A percentile compares a stretch with the other conserved stretches of the same genome.
Evolutionary conservation across 2,797 vertebrate genomes (phyloP).

Genomic region (Dryobates pubescens): DNA sequence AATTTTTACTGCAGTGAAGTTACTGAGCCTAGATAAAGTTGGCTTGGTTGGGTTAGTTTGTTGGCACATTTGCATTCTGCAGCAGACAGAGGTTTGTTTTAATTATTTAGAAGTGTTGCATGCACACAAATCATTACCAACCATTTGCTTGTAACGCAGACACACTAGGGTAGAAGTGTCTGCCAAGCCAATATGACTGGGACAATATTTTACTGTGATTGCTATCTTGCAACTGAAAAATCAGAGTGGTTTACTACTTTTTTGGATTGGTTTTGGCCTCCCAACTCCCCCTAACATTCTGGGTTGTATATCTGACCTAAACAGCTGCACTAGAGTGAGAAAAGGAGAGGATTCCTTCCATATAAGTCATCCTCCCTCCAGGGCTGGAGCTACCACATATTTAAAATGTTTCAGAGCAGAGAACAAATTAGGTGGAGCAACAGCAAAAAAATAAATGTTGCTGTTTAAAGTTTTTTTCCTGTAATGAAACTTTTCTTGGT

Average conservation of each 20-base stretch:
- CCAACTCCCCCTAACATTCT: neutral
- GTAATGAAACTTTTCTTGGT: neutral
- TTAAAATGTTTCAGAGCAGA: neutral
- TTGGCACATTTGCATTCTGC: slow-evolving; percentile 55
- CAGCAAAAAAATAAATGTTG: neutral
- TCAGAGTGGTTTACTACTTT: neutral
- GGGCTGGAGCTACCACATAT: neutral
- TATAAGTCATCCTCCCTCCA: neutral
- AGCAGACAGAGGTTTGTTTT: slow-evolving; percentile 61
- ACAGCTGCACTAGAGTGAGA: neutral
- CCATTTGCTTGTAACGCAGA: slow-evolving; percentile 36
- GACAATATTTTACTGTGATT: neutral
- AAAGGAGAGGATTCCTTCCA: neutral
- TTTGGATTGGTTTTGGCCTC: neutral
- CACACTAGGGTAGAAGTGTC: neutral
- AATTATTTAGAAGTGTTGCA: slow-evolving; percentile 64
- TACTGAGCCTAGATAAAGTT: neutral
- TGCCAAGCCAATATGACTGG: slow-evolving; percentile 10
- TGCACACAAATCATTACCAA: slow-evolving; percentile 64
- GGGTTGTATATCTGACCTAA: neutral
- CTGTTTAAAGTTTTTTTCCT: neutral
- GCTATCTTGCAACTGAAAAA: slow-evolving; percentile 14
- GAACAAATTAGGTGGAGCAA: neutral
- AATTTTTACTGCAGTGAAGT: slow-evolving; percentile 21
- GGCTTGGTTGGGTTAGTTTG: slow-evolving; percentile 42